Conservation (phyloP, 2,797 vertebrate species). For the Sarcoramphus papa region DNA sequence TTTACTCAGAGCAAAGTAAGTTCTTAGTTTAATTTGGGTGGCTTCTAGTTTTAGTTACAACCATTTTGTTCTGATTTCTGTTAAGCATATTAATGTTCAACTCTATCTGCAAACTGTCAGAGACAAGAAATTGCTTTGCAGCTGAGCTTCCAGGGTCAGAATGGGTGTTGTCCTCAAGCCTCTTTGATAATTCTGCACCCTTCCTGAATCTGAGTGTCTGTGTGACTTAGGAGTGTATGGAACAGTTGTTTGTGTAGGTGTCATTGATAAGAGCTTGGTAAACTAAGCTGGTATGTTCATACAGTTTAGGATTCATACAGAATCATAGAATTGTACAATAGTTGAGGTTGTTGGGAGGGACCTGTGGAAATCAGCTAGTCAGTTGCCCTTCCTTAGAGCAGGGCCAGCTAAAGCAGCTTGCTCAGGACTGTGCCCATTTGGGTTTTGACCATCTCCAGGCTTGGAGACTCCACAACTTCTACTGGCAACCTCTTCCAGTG, state of each 20-base stretch:
- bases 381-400: background rate
- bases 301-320: background rate
- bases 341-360: background rate
- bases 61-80: background rate
- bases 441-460: background rate
- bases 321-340: background rate
- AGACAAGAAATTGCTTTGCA: background rate
- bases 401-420: background rate
- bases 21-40: background rate
- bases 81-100: background rate
- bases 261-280: background rate
- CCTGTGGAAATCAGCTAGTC: background rate
- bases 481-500: background rate
- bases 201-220: background rate
- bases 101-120: background rate
- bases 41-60: background rate
- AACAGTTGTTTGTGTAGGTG: background rate
- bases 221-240: background rate
- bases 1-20: background rate
- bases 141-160: background rate
- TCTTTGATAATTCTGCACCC: background rate
- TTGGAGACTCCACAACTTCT: background rate
- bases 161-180: background rate
- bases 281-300: background rate
- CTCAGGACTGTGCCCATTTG: background rate